Evolutionary conservation across 2,113 vertebrate genomes (phyloP), one percentile per base, ranked within the genome.

Genomic region (Austrofundulus limnaeus): DNA sequence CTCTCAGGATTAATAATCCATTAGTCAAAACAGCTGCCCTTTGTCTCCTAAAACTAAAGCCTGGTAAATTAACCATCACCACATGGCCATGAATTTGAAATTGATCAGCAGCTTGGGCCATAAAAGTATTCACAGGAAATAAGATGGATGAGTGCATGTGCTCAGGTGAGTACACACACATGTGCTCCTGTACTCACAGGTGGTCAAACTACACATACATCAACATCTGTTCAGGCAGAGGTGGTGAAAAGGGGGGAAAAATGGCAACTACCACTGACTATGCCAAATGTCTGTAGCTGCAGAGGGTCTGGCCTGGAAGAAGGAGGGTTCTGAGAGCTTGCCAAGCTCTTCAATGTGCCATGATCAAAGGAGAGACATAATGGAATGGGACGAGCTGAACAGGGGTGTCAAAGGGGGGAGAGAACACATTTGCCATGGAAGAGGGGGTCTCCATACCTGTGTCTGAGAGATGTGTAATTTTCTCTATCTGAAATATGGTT

Each of bases 321-420:
- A 47, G 34, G 67, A 19, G 34, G 50, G 47, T 48, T 80, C 60
- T 66, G 76, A 87, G 72, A 67, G 48, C 23, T 63, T 6, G 79
- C 84, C 86, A 85, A 73, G 78, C 53, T 62, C 77, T 51, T 68
- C 61, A 75, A 84, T 70, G 58, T 60, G 80, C 65, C 62, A 10
- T 74, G 82, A 90, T 87, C 81, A 88, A 85, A 86, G 82, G 75
- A 5, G 45, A 54, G 61, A 56, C 58, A 71, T 85, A 86, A 88
- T 84, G 63, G 81, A 69, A 47, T 24, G 54, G 64, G 77, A 79
- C 62, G 70, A 81, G 66, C 47, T 72, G 53, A 66, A 58, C 2
- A n/a, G 11, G 34, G 52, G 53, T 50, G 70, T 75, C 76, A 53
- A 12, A n/a, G 61, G 69, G 61, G 72, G 64, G 28, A 58, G 63